Percentiles rank a stretch among this genome's conserved stretches.
phyloP scores from a whole-genome alignment of 2,797 vertebrate species.

The Diceros bicornis region DNA sequence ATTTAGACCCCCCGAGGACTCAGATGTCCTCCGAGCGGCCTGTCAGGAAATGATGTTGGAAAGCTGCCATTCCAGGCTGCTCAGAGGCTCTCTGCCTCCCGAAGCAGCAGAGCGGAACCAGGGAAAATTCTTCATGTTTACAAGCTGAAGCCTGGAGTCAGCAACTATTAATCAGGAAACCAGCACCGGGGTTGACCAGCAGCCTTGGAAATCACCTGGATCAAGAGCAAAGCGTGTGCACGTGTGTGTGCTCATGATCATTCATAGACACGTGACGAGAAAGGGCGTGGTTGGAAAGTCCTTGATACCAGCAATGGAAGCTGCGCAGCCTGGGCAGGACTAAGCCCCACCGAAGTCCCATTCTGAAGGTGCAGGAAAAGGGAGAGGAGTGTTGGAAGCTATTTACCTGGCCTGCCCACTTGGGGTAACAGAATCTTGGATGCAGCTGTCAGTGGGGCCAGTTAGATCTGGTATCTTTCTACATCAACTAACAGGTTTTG shows the following conservation, averaged over 20 bases:
- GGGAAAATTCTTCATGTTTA: background rate
- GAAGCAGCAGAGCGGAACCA: background rate
- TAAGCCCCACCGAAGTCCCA: background rate
- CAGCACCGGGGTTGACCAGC: background rate
- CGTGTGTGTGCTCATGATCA: fast-evolving
- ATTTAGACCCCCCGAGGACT: constrained; percentile 58
- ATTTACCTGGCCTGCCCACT: background rate
- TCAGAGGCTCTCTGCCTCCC: background rate
- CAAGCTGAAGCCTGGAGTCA: background rate
- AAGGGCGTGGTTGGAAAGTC: background rate
- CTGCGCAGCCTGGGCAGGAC: background rate
- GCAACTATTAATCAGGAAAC: background rate
- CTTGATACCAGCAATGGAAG: background rate
- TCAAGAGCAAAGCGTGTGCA: background rate
- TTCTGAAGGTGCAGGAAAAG: background rate
- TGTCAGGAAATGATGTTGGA: constrained; percentile 56
- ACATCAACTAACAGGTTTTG: background rate
- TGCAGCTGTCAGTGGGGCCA: background rate
- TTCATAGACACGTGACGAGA: fast-evolving
- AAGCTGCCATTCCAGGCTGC: background rate
- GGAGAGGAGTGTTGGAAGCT: background rate
- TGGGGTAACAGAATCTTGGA: no score
- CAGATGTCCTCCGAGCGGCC: constrained; percentile 58
- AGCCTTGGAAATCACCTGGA: background rate
- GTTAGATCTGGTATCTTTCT: background rate